Base-by-base conservation (phyloP, 2,888 invertebrate genomes). In the Nomada fabriciana region DNA sequence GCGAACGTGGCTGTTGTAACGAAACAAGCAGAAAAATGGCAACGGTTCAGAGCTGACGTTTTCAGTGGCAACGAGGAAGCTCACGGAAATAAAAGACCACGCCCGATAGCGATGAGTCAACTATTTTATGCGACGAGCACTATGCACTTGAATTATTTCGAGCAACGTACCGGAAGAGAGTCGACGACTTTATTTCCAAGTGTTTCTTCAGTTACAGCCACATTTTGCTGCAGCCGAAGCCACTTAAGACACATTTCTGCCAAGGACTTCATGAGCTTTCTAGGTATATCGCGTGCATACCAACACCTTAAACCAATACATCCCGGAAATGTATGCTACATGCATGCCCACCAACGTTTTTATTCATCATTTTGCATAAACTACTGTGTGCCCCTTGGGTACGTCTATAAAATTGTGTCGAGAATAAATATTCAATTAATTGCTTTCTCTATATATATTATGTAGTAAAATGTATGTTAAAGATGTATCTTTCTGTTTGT, bases 191-290 rank as follows among this genome's bases (percentile, higher is more conserved):
- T 82, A 82, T 84, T 78, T 77, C 75, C 79, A 55, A 75, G 70
- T 77, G 80, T 82, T 81, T 64, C 81, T 69, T 59, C 52, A 60
- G 75, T 79, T 73, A 65, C 74, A 64, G 65, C 71, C 60, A 42
- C 72, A 77, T 76, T 80, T 75, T 73, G n/a, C 63, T 52, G 42
- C 72, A 64, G 69, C 79, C 63, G 64, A 57, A 86, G 75, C 80
- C 84, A 77, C 81, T 87, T 86, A 85, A 80, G 86, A 87, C 76
- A 86, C 82, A 81, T 86, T 84, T 83, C 76, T 79, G 72, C 74
- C 79, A 42, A 63, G 71, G 76, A 73, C 61, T 68, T 82, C 81
- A 60, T 86, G 80, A 87, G 73, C 80, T 63, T 63, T 59, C 59
- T 59, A 64, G 47, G 53, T 50, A 60, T 29, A 18, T 20, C 53